phyloP scores from a whole-genome alignment of 2,797 vertebrate species.

The Leucoraja ocellata region DNA sequence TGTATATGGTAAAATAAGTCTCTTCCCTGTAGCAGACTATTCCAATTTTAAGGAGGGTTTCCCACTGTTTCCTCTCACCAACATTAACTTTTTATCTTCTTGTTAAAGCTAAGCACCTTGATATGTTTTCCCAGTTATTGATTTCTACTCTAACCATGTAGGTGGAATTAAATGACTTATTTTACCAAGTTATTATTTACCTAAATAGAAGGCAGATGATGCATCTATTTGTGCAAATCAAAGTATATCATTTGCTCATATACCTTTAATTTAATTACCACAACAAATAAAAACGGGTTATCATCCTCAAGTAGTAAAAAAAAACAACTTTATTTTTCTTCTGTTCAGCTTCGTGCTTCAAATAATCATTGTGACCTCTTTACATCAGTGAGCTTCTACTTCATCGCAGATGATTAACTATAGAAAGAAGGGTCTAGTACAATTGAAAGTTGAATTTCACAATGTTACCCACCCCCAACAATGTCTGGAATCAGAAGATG shows the following conservation, averaged over 20 bases:
- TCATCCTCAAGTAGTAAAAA: not conserved
- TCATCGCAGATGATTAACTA: not conserved
- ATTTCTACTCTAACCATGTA: not conserved
- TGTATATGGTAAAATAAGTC: not conserved
- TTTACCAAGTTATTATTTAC: not conserved
- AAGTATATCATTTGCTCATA: not conserved
- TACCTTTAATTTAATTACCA: not conserved
- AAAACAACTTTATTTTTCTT: not conserved
- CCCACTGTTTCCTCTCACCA: not conserved
- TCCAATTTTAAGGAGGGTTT: not conserved
- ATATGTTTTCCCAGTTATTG: not conserved
- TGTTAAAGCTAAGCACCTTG: not conserved
- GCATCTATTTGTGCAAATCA: not conserved
- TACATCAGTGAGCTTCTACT: not conserved
- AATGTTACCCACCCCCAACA: not conserved
- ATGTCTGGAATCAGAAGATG: not conserved
- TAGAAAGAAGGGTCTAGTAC: not conserved
- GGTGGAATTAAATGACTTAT: not conserved
- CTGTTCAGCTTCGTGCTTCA: not conserved
- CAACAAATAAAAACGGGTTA: not conserved
- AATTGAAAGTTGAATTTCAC: not conserved
- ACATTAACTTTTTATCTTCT: not conserved
- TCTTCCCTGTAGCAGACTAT: not conserved
- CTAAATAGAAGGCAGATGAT: not conserved
- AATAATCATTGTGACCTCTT: constrained; percentile 1